Evolutionary conservation across 2,797 vertebrate species (phyloP), one percentile per base, ranked within the genome.

Genomic region (Spondyliosoma cantharus): DNA sequence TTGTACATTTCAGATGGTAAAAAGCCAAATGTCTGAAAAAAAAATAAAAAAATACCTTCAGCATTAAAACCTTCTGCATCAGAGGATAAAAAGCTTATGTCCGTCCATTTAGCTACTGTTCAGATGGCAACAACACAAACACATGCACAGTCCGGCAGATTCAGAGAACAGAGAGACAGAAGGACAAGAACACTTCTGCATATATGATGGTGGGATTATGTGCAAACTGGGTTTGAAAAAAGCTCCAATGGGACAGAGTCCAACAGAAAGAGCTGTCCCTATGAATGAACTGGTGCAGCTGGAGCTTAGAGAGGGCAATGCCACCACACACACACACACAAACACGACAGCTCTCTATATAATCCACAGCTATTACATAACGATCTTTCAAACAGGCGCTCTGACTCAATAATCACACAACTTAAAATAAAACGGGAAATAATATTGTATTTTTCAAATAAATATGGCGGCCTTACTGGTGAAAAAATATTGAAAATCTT

Each of bases 31-130:
- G 69, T 86, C 76, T 45, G 37, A 58, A 61, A 61, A 70, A 74
- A 32, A 29, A 29, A 32, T n/a, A n/a, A 32, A 85, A 74, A 81
- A 86, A 15, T 54, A 52, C 84, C 89, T 92, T 79, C 74, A 57
- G 71, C 71, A 73, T 82, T 69, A 88, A 88, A 83, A 67, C 84
- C 80, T 87, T 89, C 62, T 76, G 67, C 86, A 91, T 88, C 74
- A 84, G 78, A 89, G 88, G 88, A 92, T 92, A 84, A 93, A 93
- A 91, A 90, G 86, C 90, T 90, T 88, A 91, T 74, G 88, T 84
- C 86, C 86, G 87, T 90, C 89, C 83, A 87, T 93, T 91, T 89
- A 90, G 74, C 80, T 76, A 82, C 72, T 67, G 86, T 81, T 88
- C 62, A 88, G 83, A 87, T 85, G 73, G 71, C 60, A 71, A 69